These are phyloP conservation scores for Zaprionus davidi DNA, from an alignment of 1,140 invertebrate genomes.

Conservation along the genomic window DNA sequence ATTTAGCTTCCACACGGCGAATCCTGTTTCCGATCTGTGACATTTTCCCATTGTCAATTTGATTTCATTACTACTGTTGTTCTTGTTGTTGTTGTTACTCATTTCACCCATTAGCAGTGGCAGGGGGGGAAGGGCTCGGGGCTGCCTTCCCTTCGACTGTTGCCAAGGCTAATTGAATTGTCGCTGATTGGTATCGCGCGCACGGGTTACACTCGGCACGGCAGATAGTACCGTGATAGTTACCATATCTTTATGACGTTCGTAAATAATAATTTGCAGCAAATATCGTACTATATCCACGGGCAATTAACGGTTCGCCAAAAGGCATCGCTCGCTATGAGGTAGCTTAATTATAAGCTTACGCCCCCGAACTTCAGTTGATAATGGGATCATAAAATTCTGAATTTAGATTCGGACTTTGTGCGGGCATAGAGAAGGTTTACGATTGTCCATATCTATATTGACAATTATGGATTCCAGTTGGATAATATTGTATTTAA, in stretches of 20 bases:
- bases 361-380: conserved; percentile 49
- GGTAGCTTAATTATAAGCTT: conserved; percentile 45
- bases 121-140: not conserved
- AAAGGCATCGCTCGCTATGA: conserved; percentile 12
- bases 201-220: conserved; percentile 36
- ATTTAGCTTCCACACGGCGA: conserved; percentile 26
- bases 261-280: conserved; percentile 71
- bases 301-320: conserved; percentile 18
- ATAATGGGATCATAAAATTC: conserved; percentile 57
- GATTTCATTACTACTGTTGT: conserved; percentile 60
- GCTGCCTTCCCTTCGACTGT: conserved; percentile 12
- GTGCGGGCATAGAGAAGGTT: not conserved
- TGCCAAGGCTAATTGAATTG: conserved; percentile 79
- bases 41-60: conserved; percentile 74
- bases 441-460: not conserved
- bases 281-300: conserved; percentile 35
- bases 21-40: conserved; percentile 59
- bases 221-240: conserved; percentile 17
- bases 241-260: conserved; percentile 60
- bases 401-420: conserved; percentile 49
- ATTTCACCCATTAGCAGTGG: not conserved
- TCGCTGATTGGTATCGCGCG: conserved; percentile 59
- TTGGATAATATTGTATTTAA: not conserved
- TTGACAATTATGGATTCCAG: not conserved
- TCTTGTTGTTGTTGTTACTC: conserved; percentile 57